These are phyloP conservation scores for Choloepus didactylus DNA, from an alignment of 2,797 vertebrate genomes.

Conservation along the genomic window DNA sequence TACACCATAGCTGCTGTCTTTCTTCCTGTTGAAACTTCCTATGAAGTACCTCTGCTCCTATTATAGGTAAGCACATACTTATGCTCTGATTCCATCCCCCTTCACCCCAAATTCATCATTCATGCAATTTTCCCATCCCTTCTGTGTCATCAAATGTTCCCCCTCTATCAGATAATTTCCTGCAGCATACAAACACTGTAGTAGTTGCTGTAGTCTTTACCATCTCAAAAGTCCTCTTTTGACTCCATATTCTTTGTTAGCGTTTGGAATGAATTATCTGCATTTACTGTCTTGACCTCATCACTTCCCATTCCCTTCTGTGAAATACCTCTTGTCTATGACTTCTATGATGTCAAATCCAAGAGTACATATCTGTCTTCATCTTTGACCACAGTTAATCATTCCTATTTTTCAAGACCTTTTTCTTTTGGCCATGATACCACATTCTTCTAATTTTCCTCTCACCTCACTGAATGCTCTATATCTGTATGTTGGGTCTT, in stretches of 20 bases:
- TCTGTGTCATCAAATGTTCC: background rate
- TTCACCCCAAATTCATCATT: background rate
- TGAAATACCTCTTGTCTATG: background rate
- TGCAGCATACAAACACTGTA: background rate
- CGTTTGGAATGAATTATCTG: background rate
- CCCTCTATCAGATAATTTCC: background rate
- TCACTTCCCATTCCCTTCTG: background rate
- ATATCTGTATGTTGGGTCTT: background rate
- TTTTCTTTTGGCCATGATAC: background rate
- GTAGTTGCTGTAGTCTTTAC: background rate
- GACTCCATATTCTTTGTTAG: background rate
- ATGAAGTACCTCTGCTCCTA: background rate
- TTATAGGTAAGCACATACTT: background rate
- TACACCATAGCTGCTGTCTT: background rate
- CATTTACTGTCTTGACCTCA: background rate
- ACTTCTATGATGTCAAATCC: background rate
- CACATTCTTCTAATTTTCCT: background rate
- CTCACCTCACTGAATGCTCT: background rate
- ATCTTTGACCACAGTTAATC: background rate
- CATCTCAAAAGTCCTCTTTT: background rate
- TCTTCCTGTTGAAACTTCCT: background rate
- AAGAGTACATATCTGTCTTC: background rate
- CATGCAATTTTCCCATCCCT: background rate
- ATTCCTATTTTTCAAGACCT: background rate
- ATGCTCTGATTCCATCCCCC: background rate